Evolutionary conservation across 1,140 invertebrate species (phyloP).

Genomic region (Eumeta japonica): DNA sequence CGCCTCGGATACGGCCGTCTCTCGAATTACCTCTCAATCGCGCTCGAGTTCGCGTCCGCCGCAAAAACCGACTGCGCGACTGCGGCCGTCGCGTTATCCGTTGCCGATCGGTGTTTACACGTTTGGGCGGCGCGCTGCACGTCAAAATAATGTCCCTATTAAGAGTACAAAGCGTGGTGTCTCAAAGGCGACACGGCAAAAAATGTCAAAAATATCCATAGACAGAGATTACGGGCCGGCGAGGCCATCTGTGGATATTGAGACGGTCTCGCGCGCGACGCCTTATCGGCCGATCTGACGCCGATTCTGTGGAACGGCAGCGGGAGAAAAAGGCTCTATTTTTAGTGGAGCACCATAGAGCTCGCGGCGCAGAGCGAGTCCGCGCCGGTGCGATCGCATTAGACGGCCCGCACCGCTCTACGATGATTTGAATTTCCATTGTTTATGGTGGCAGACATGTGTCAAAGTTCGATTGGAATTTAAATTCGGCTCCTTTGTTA

Average conservation of each 20-base stretch:
- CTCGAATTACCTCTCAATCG: no score
- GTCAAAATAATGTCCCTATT: conserved; percentile 57
- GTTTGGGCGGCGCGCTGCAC: conserved; percentile 41
- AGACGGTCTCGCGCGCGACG: conserved; percentile 54
- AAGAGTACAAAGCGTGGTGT: conserved; percentile 45
- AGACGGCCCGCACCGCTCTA: conserved; percentile 40
- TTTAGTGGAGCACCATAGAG: conserved; percentile 51
- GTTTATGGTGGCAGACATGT: conserved; percentile 58
- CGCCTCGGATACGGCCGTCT: no score
- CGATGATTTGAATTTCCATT: conserved; percentile 57
- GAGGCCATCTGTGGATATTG: conserved; percentile 57
- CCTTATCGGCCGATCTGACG: conserved; percentile 50
- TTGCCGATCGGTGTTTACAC: conserved; percentile 55
- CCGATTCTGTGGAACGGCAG: conserved; percentile 52
- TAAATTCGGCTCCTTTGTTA: conserved; percentile 57
- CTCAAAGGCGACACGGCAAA: conserved; percentile 47
- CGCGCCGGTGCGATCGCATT: conserved; percentile 53
- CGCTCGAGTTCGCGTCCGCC: conserved; percentile 10
- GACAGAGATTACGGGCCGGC: conserved; percentile 45
- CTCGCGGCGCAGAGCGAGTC: conserved; percentile 28
- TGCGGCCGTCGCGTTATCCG: conserved; percentile 35
- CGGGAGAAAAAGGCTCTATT: conserved; percentile 53
- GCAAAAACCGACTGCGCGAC: conserved; percentile 28
- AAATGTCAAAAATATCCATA: conserved; percentile 48
- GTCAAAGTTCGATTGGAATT: conserved; percentile 59